Evolutionary conservation across 92 coral and sea anemone species (phyloP).

Genomic region (Palythoa grandis): DNA sequence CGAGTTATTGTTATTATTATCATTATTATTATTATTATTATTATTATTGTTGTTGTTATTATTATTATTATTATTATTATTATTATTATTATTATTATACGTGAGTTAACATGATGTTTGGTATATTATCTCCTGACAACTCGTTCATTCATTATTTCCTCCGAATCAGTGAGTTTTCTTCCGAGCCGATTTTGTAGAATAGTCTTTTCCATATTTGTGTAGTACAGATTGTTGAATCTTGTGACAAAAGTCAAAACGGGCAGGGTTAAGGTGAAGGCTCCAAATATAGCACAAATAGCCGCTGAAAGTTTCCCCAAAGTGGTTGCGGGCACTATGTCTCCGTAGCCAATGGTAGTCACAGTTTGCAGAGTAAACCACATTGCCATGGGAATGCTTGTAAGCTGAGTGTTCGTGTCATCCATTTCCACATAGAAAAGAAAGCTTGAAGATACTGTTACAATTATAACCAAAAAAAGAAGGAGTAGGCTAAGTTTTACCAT

Average conservation of each 20-base stretch:
- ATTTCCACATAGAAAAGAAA: slow-evolving; percentile 53
- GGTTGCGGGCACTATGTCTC: slow-evolving; percentile 54
- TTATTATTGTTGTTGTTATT: too few relatives aligned
- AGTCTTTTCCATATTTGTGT: slow-evolving; percentile 42
- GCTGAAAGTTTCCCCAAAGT: slow-evolving; percentile 50
- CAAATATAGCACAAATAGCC: slow-evolving; percentile 53
- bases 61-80: too few relatives aligned
- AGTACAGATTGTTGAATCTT: slow-evolving; percentile 53
- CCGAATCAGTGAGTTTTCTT: not conserved
- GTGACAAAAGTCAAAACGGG: slow-evolving; percentile 58
- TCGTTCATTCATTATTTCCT: not conserved
- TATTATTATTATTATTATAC: too few relatives aligned
- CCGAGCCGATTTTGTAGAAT: slow-evolving; percentile 1
- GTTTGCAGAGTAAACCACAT: slow-evolving; percentile 61
- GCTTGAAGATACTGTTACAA: slow-evolving; percentile 53
- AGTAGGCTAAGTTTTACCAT: slow-evolving; percentile 49
- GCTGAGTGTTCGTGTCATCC: slow-evolving; percentile 26
- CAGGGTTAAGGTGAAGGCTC: slow-evolving; percentile 55
- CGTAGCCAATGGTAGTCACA: slow-evolving; percentile 59
- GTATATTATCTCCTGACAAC: not conserved
- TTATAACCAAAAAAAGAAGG: slow-evolving; percentile 51
- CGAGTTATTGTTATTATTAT: too few relatives aligned
- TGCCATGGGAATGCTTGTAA: slow-evolving; percentile 53
- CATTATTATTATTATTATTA: too few relatives aligned
- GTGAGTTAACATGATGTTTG: too few relatives aligned